These are phyloP conservation scores for Manis pentadactyla DNA, from an alignment of 2,797 vertebrate genomes.

Conservation along the genomic window DNA sequence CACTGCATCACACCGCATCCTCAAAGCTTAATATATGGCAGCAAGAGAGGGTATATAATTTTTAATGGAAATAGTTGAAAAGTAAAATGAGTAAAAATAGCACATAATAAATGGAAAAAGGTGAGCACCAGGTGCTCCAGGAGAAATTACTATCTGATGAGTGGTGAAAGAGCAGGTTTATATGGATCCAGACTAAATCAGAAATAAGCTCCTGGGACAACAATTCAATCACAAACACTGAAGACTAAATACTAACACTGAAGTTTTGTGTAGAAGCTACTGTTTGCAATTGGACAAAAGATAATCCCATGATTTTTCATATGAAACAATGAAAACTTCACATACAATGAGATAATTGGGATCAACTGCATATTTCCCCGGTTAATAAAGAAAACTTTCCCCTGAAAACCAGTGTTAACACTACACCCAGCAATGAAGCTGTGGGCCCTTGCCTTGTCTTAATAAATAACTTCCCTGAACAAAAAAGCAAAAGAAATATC, in stretches of 20 bases:
- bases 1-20: background rate
- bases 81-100: background rate
- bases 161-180: background rate
- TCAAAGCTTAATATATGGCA: background rate
- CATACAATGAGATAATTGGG: background rate
- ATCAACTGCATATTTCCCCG: background rate
- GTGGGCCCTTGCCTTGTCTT: conserved; percentile 1
- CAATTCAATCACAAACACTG: background rate
- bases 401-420: background rate
- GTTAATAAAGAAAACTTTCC: background rate
- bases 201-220: background rate
- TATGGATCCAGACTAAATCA: background rate
- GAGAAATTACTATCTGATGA: background rate
- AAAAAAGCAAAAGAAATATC: conserved; percentile 67
- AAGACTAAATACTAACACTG: background rate
- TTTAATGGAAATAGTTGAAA: background rate
- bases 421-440: background rate
- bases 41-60: background rate
- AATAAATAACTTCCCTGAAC: conserved; percentile 45
- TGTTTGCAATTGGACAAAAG: background rate
- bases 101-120: background rate
- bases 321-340: background rate
- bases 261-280: background rate
- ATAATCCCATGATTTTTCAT: background rate
- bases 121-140: background rate